These are phyloP conservation scores for Semaprochilodus insignis DNA, from an alignment of 2,797 vertebrate species.

Conservation along the genomic window DNA sequence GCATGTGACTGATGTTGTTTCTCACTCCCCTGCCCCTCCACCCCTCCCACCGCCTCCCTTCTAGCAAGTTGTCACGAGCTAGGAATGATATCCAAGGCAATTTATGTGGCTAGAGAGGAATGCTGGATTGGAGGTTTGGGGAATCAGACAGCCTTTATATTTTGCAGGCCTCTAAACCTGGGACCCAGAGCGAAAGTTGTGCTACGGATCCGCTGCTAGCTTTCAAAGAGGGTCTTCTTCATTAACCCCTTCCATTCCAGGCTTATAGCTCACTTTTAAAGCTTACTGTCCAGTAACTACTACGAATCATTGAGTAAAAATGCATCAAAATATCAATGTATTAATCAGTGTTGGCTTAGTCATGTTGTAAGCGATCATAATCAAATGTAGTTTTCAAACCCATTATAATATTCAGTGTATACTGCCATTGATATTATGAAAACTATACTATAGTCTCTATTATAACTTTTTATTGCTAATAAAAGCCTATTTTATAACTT, in stretches of 20 bases:
- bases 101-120: neutral
- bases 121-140: neutral
- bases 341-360: no score
- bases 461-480: no score
- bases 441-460: no score
- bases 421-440: no score
- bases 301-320: no score
- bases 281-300: no score
- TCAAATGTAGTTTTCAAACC: no score
- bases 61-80: slow-evolving; percentile 8
- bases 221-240: slow-evolving; percentile 3
- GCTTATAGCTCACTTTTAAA: no score
- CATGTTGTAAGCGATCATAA: no score
- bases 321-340: no score
- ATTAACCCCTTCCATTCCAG: neutral
- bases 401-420: no score
- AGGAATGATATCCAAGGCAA: slow-evolving; percentile 4
- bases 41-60: neutral
- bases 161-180: slow-evolving; percentile 9
- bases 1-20: neutral
- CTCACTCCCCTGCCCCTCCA: neutral
- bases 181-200: neutral
- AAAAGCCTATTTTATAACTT: neutral
- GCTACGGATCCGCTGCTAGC: no score
- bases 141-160: neutral